Base-by-base conservation (phyloP, 64 coral and sea anemone genomes). In the Stichodactyla helianthus region DNA sequence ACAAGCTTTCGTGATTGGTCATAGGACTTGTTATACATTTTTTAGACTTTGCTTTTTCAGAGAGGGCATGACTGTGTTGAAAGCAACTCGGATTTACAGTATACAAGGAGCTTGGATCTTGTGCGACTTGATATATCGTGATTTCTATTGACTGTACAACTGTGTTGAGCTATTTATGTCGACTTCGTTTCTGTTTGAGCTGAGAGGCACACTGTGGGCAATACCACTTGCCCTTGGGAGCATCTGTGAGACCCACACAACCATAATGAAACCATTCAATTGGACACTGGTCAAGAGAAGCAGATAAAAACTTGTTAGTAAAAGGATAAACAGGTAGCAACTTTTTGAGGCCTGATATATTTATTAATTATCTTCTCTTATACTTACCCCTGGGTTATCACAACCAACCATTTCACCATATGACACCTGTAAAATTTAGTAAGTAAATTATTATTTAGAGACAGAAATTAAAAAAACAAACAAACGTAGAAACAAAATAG, bases 331-430 rank as follows among this genome's bases (percentile, higher is more conserved):
- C 35, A 44, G 35, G 35, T 44, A 44, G 35, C 35, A 44, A 2
- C 35, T 44, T 0, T 44, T 44, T 44, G 35, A 44, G 1, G 35
- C 1, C 35, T 44, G 1, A 44, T 44, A 1, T 44, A 1, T 44
- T 44, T 44, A 44, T 44, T 3, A 44, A 44, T 44, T 44, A 44
- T 44, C 35, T 44, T 44, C 1, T 44, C 35, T 44, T 44, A 44
- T 50, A 88, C 77, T 92, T 92, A 98, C 95, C 14, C 87, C 93
- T 6, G 87, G n/a, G 56, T 98, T 98, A 67, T 98, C 95, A 55
- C 95, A 98, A 20, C 92, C 95, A 86, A 98, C 95, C 95, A 98
- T 98, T 88, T 98, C 95, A 78, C 95, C 95, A 87, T 98, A 98
- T 2, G 95, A 98, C 1, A 98, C 95, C 95, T 98, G 74, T n/a